Conservation (phyloP, 2,797 vertebrate species). For the Peromyscus aztecus region DNA sequence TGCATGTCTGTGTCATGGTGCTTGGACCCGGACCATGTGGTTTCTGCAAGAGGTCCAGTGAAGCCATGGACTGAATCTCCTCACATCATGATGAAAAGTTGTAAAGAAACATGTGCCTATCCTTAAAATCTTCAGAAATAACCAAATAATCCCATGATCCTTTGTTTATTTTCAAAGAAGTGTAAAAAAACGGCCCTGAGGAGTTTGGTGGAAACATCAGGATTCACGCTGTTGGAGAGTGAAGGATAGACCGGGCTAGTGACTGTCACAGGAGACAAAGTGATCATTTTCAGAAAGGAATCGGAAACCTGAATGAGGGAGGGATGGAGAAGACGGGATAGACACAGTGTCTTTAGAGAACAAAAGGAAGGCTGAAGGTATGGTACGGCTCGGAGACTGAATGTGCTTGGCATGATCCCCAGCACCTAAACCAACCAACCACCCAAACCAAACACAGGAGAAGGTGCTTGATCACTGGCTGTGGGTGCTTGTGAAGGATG, state of each 20-base stretch:
- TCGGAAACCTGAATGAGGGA: not conserved
- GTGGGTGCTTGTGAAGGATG: not conserved
- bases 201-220: not conserved
- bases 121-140: not conserved
- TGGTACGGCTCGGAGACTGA: not conserved
- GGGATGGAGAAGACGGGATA: not conserved
- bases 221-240: not conserved
- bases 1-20: not conserved
- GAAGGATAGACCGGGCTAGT: rapidly evolving
- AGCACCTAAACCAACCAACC: not conserved
- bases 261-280: not conserved
- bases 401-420: not conserved
- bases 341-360: not conserved
- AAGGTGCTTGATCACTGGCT: not conserved
- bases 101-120: not conserved
- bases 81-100: not conserved
- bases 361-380: not conserved
- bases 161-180: not conserved
- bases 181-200: not conserved
- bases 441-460: not conserved
- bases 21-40: not conserved
- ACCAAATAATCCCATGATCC: not conserved
- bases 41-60: not conserved
- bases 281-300: not conserved
- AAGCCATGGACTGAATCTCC: not conserved